These are phyloP conservation scores for Cinclus mexicanus DNA, from an alignment of 2,113 vertebrate genomes.

Conservation along the genomic window DNA sequence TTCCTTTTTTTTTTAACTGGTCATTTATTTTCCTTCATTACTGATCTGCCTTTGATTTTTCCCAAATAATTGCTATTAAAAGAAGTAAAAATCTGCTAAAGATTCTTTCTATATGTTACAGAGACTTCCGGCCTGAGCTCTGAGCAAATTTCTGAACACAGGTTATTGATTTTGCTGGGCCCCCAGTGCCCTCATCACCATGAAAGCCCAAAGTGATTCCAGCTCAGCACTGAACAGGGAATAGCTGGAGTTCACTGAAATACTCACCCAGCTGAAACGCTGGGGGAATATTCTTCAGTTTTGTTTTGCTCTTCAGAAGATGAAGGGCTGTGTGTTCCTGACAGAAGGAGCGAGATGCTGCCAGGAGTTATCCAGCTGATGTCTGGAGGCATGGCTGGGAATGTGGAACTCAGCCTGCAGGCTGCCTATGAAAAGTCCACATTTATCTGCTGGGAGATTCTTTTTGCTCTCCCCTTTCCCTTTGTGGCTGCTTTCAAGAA, in stretches of 20 bases:
- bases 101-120: not conserved
- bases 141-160: not conserved
- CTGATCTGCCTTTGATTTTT: not conserved
- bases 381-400: slow-evolving; percentile 5
- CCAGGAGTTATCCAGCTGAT: not conserved
- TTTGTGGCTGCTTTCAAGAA: not conserved
- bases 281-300: not conserved
- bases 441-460: not conserved
- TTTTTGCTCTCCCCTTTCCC: not conserved
- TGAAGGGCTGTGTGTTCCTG: slow-evolving; percentile 26
- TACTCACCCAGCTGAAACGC: not conserved
- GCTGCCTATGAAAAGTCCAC: not conserved
- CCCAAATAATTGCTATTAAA: not conserved
- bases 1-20: not conserved
- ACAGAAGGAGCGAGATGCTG: not conserved
- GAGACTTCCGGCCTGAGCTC: not conserved
- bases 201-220: not conserved
- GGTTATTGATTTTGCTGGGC: not conserved
- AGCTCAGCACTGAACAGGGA: not conserved
- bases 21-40: not conserved
- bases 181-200: not conserved
- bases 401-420: not conserved
- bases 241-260: not conserved
- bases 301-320: not conserved
- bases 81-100: not conserved